Base-by-base conservation (phyloP, 2,797 vertebrate species). In the Coccyzus lansbergi region DNA sequence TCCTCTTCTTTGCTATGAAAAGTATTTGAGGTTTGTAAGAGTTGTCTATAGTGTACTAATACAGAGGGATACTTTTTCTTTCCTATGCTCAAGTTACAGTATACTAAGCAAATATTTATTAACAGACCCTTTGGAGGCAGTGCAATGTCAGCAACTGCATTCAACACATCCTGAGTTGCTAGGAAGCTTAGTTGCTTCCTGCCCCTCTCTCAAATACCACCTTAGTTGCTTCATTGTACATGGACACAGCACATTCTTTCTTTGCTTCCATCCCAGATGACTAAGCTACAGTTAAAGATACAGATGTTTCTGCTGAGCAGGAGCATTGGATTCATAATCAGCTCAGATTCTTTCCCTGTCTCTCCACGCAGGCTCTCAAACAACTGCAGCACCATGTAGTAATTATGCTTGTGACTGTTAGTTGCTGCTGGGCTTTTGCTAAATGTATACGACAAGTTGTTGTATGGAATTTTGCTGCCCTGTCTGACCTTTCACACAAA, bases 31-130 rank as follows among this genome's bases (percentile, higher is more conserved):
- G 11, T 84, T 83, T 88, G 33, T 56, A 18, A 69, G 51, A 25
- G 44, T 40, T 82, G 52, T 72, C 83, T 63, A n/a, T 70, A 86
- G 64, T 46, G 40, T 49, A 31, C 67, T 90, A 82, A 74, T 91
- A 60, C 2, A 3, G 36, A 71, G 77, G 59, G 52, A 68, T 92
- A 33, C 51, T 67, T 92, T 88, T 85, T 83, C 62, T 88, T 46
- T 90, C n/a, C 52, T 79, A 2, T 29, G 33, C 80, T 93, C 68
- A 70, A 88, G 74, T 91, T 96, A 93, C 90, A 79, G 46, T 90
- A 84, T 79, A 18, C 90, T 92, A 92, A 96, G 93, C 94, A 96
- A 96, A 95, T 95, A 95, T 83, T 96, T 96, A 92, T 88, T 92
- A 88, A 78, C 92, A 79, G 90, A 70, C 48, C 36, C 93, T 91